These are phyloP conservation scores for Pseudoatta argentina DNA, from an alignment of 1,140 invertebrate species.

Conservation along the genomic window DNA sequence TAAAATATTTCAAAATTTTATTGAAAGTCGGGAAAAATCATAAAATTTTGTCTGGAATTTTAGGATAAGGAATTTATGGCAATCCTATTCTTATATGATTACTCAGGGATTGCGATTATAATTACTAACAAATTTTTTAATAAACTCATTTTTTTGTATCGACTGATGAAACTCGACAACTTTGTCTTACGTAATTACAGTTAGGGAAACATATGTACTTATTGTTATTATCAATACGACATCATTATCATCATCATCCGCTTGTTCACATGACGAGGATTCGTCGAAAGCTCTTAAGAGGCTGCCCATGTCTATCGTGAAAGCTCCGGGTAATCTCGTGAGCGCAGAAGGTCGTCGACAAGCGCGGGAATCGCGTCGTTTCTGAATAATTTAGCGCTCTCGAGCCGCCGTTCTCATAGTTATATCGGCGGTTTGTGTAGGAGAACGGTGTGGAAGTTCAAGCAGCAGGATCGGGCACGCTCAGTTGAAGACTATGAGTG, in stretches of 20 bases:
- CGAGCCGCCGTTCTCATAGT: constrained; percentile 58
- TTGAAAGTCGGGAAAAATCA: no score
- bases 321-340: constrained; percentile 55
- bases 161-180: neutral
- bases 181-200: no score
- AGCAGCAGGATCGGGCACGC: constrained; percentile 55
- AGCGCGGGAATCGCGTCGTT: constrained; percentile 57
- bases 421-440: constrained; percentile 57
- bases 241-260: constrained; percentile 34
- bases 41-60: no score
- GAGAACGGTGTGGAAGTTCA: constrained; percentile 42
- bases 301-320: constrained; percentile 18
- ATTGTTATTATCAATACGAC: neutral
- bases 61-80: no score
- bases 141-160: neutral
- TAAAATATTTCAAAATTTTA: no score
- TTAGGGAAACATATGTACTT: neutral
- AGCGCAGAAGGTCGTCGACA: constrained; percentile 47
- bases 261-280: constrained; percentile 46
- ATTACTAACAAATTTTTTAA: neutral
- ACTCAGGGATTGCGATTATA: neutral
- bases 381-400: constrained; percentile 61
- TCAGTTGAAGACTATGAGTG: constrained; percentile 45
- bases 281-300: constrained; percentile 34
- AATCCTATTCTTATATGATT: no score